A percentile compares a stretch with the other conserved stretches of the same genome.
Evolutionary conservation across 2,113 vertebrate genomes (phyloP).

Genomic region (Uropsilus gracilis): DNA sequence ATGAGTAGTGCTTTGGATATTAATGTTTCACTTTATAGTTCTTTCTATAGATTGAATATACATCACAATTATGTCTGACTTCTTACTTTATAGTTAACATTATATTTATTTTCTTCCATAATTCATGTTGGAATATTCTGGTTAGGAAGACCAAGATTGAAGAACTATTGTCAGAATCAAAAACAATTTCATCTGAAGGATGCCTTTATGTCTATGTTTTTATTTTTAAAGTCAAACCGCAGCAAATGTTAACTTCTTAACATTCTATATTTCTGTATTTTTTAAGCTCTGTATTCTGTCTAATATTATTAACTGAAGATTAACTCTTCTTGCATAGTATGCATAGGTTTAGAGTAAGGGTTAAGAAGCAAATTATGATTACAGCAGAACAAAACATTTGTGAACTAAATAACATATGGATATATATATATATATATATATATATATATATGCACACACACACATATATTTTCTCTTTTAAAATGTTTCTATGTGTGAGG

Average conservation of each 20-base stretch:
- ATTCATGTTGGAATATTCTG: neutral
- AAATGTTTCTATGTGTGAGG: neutral
- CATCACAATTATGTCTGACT: neutral
- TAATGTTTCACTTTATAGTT: neutral
- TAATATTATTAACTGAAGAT: neutral
- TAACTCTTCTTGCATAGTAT: neutral
- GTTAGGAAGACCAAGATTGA: neutral
- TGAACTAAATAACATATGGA: neutral
- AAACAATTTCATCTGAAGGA: neutral
- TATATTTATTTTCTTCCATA: neutral
- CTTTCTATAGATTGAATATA: neutral
- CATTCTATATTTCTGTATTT: neutral
- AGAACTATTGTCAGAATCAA: neutral
- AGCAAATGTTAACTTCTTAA: neutral
- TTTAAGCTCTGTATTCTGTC: neutral
- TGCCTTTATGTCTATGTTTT: neutral
- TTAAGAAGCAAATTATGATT: neutral
- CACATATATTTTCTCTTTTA: neutral
- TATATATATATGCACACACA: too few relatives aligned
- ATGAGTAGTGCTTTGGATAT: neutral
- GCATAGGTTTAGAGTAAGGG: neutral
- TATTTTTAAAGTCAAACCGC: neutral
- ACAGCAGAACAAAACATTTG: neutral
- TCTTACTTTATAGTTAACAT: neutral
- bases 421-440: too few relatives aligned